These are phyloP conservation scores for Pedetes capensis DNA, from an alignment of 2,113 vertebrate species.

Conservation along the genomic window DNA sequence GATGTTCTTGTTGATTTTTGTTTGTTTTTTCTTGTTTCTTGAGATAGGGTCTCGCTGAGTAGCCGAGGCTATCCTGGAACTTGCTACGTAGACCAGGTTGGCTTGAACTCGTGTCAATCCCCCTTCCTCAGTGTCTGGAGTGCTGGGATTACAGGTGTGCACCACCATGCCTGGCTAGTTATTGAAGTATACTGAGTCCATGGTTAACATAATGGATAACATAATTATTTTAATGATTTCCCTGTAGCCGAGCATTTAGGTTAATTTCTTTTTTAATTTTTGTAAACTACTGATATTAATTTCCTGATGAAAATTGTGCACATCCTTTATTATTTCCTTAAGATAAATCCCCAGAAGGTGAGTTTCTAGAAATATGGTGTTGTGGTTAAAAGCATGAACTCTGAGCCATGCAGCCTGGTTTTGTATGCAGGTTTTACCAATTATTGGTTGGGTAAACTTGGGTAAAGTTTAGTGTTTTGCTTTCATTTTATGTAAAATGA, in stretches of 20 bases:
- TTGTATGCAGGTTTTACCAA: not conserved
- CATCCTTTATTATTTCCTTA: not conserved
- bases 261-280: not conserved
- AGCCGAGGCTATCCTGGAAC: no score
- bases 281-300: not conserved
- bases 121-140: no score
- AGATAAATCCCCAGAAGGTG: not conserved
- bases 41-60: no score
- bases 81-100: no score
- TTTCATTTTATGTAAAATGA: not conserved
- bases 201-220: not conserved
- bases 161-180: no score
- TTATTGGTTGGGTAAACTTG: not conserved
- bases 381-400: not conserved
- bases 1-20: no score
- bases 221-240: not conserved
- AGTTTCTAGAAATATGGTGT: not conserved
- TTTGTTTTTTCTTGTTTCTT: no score
- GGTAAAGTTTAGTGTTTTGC: not conserved
- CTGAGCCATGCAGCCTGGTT: not conserved
- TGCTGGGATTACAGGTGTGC: no score
- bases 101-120: no score
- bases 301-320: not conserved
- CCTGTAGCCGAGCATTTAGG: not conserved
- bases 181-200: not conserved